These are phyloP conservation scores for Eupithecia dodoneata DNA, from an alignment of 2,888 invertebrate genomes.

Conservation along the genomic window DNA sequence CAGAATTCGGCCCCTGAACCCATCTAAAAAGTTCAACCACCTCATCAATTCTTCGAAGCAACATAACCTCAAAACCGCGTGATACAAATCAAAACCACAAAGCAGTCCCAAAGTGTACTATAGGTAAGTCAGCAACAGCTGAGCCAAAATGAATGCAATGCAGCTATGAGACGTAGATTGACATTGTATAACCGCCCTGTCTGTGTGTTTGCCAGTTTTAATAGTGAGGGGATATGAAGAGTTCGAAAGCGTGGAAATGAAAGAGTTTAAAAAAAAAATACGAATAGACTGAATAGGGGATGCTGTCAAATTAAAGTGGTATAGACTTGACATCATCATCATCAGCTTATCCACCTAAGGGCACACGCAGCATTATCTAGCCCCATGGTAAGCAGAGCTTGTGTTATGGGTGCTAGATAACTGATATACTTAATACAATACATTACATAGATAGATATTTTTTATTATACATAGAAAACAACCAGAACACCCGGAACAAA, in stretches of 20 bases:
- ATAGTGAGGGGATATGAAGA: slow-evolving; percentile 3
- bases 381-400: too few species aligned
- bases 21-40: neutral
- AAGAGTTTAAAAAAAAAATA: neutral
- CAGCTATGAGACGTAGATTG: slow-evolving; percentile 1
- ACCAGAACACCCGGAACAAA: too few species aligned
- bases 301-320: neutral
- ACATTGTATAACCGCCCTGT: neutral
- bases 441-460: too few species aligned
- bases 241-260: neutral
- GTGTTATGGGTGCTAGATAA: too few species aligned
- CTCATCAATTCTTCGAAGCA: neutral
- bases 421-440: too few species aligned
- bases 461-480: too few species aligned
- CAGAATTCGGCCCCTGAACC: neutral
- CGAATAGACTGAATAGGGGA: neutral
- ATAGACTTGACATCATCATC: too few species aligned
- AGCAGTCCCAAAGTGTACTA: neutral
- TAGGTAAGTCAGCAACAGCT: neutral
- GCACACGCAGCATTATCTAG: too few species aligned
- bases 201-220: neutral
- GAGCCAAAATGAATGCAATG: slow-evolving; percentile 5
- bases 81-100: neutral
- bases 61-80: neutral
- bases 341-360: too few species aligned